These are phyloP conservation scores for Tokudaia muenninki DNA, from an alignment of 2,797 vertebrate genomes.

Conservation along the genomic window DNA sequence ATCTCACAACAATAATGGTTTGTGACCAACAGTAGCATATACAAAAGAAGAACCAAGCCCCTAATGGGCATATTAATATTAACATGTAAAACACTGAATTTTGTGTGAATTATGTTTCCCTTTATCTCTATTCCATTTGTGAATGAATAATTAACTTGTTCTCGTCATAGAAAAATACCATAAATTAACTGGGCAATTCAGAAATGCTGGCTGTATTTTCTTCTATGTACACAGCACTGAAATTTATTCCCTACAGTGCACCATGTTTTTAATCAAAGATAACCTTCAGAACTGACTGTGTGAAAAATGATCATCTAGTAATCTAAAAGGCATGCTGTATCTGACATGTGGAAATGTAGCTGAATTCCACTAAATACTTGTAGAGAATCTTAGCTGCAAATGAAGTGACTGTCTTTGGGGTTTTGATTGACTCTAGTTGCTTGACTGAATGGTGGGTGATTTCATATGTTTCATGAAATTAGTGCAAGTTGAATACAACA, in stretches of 20 bases:
- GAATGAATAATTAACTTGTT: background rate
- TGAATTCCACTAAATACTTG: background rate
- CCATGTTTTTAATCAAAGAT: slow-evolving; percentile 7
- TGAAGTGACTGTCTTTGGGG: background rate
- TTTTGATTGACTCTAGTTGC: slow-evolving; percentile 22
- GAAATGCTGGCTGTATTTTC: background rate
- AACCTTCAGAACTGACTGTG: background rate
- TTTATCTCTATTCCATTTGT: background rate
- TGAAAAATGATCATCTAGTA: background rate
- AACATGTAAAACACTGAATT: slow-evolving; percentile 67
- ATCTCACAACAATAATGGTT: background rate
- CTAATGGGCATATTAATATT: slow-evolving; percentile 55
- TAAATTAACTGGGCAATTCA: background rate
- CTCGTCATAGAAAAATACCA: background rate
- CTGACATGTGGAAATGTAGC: background rate
- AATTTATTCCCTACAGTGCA: background rate
- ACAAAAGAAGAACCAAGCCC: background rate
- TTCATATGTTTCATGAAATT: slow-evolving; percentile 57
- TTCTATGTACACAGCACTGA: background rate
- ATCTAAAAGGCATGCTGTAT: background rate
- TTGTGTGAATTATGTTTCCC: background rate
- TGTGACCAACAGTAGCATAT: slow-evolving; percentile 54
- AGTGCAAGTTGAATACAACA: background rate
- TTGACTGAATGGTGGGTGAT: background rate
- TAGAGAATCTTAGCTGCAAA: background rate